These are phyloP conservation scores for Ditylenchus weischeri DNA, from an alignment of 2,888 invertebrate genomes.

Conservation along the genomic window DNA sequence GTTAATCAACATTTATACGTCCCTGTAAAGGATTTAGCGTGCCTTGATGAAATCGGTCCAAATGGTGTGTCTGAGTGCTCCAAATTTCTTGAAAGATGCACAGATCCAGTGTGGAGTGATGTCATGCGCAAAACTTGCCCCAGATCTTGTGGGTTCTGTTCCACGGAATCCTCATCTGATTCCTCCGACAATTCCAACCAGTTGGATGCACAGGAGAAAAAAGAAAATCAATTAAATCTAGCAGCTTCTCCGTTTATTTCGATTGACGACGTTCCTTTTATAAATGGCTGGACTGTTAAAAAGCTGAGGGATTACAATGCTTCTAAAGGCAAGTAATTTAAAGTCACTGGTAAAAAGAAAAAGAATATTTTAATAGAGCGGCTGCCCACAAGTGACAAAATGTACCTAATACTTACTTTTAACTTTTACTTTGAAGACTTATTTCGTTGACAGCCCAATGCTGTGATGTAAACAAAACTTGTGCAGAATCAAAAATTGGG, in stretches of 20 bases:
- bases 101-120: slow-evolving; percentile 22
- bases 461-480: no score
- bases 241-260: not conserved
- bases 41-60: slow-evolving; percentile 22
- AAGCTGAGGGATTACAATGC: not conserved
- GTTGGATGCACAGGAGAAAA: not conserved
- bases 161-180: not conserved
- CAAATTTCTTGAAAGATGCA: slow-evolving; percentile 19
- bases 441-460: no score
- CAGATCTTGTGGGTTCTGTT: slow-evolving; percentile 24
- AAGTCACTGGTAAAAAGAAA: no score
- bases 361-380: no score
- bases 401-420: no score
- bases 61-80: slow-evolving; percentile 31
- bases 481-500: no score
- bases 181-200: not conserved
- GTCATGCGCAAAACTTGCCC: slow-evolving; percentile 30
- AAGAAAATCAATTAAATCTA: not conserved
- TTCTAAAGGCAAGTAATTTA: not conserved
- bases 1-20: no score
- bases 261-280: not conserved
- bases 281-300: not conserved
- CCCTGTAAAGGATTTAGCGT: slow-evolving; percentile 14
- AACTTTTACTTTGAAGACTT: no score
- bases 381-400: no score